Evolutionary conservation across 2,797 vertebrate genomes (phyloP).

Genomic region (Platyrinchus mystaceus): DNA sequence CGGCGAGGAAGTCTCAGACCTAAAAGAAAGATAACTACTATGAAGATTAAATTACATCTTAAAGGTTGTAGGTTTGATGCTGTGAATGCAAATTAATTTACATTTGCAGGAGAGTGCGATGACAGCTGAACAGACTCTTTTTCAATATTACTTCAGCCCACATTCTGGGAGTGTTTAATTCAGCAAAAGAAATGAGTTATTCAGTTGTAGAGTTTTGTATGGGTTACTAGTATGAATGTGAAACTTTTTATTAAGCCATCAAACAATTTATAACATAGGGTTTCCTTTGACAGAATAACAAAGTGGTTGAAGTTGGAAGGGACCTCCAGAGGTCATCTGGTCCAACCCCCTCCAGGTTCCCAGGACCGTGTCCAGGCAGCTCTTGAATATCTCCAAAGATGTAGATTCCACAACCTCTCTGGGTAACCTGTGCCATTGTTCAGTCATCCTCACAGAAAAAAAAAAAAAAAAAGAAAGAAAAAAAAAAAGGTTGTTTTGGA

Average conservation of each 20-base stretch:
- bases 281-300: not conserved
- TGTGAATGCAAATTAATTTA: conserved; percentile 1
- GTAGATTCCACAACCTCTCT: not conserved
- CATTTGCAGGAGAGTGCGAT: not conserved
- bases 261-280: not conserved
- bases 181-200: not conserved
- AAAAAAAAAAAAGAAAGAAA: not conserved
- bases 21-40: not conserved
- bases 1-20: not conserved
- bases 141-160: not conserved
- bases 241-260: not conserved
- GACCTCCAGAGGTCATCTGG: not conserved
- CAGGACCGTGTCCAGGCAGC: not conserved
- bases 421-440: not conserved
- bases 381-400: not conserved
- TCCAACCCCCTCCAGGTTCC: not conserved
- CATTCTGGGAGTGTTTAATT: not conserved
- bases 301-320: not conserved
- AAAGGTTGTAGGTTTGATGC: not conserved
- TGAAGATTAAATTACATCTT: not conserved
- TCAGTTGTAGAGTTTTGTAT: not conserved
- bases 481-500: accelerated
- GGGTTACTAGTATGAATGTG: not conserved
- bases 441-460: not conserved
- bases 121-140: not conserved